Base-by-base conservation (phyloP, 2,113 vertebrate species). In the Siphamia tubifer region DNA sequence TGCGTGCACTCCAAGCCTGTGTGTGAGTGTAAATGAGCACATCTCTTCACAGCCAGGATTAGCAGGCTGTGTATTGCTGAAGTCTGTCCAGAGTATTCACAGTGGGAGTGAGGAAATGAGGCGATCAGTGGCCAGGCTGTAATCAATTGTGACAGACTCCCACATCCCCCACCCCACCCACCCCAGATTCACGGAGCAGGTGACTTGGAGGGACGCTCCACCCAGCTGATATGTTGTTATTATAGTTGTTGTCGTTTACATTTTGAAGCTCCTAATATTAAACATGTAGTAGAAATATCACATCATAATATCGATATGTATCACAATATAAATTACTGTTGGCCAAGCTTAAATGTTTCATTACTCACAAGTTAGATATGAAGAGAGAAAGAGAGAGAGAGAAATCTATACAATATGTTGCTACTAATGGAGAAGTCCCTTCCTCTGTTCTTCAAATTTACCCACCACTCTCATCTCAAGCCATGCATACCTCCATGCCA, bases 51-150 rank as follows among this genome's bases (percentile, higher is more conserved):
- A 71, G 75, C 54, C 53, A 60, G 66, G 51, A 81, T 76, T 68
- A 83, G 20, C 62, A 19, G 64, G 51, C 45, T 39, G 12, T 23
- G 12, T 56, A 19, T 47, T 70, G 58, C 39, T 57, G 40, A 62
- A 63, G 62, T 60, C 30, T 40, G 47, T 65, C 58, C 78, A 61
- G 21, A 43, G 49, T 36, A 28, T 67, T 21, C 49, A 30, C 65
- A 39, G 61, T 19, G 27, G 62, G 65, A 62, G 56, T 51, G 16
- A 81, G 74, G 71, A 79, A 77, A 77, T 61, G 67, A 77, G 77
- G 74, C n/a, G 23, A 64, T 81, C 71, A 69, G 49, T 31, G 53
- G 25, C 3, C 2, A 28, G 43, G 58, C 36, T 55, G 2, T 74
- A 82, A 80, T 81, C 23, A 60, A 53, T 34, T 34, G 25, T 52